Conservation (phyloP, 2,888 invertebrate species). For the Salticus scenicus region DNA sequence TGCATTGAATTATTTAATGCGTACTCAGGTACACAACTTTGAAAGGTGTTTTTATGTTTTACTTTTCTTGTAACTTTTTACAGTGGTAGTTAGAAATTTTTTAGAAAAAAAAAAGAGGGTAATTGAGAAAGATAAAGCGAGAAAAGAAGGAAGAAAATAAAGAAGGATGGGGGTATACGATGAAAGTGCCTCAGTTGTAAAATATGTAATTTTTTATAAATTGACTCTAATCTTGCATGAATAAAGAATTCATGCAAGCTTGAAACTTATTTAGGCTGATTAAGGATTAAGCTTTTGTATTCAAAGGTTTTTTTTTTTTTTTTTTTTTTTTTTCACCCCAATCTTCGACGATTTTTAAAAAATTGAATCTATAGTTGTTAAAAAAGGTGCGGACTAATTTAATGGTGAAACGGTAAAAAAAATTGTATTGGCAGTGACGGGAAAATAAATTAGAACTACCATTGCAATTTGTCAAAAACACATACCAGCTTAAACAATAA, state of each 20-base stretch:
- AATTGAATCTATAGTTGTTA: too few relatives aligned
- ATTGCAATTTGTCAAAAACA: too few relatives aligned
- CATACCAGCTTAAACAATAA: too few relatives aligned
- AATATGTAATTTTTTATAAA: not conserved
- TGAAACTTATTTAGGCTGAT: not conserved
- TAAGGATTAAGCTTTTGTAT: not conserved
- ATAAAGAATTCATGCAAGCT: not conserved
- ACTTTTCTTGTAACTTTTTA: not conserved
- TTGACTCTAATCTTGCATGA: not conserved
- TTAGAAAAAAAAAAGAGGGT: not conserved
- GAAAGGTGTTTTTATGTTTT: not conserved
- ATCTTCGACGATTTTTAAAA: too few relatives aligned
- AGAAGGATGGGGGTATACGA: too few relatives aligned
- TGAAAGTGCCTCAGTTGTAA: not conserved
- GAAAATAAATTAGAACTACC: too few relatives aligned
- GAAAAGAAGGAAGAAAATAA: too few relatives aligned
- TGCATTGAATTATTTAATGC: not conserved
- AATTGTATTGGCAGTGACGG: too few relatives aligned
- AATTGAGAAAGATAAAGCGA: too few relatives aligned
- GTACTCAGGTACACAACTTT: not conserved
- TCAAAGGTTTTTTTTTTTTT: not conserved
- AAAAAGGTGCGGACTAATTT: too few relatives aligned
- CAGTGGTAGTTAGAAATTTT: not conserved
- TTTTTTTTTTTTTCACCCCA: too few relatives aligned
- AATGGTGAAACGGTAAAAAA: too few relatives aligned